Percentiles rank a stretch among this genome's conserved stretches.
These are phyloP conservation scores for Drosophila birchii DNA, from an alignment of 2,888 invertebrate species.

Conservation along the genomic window DNA sequence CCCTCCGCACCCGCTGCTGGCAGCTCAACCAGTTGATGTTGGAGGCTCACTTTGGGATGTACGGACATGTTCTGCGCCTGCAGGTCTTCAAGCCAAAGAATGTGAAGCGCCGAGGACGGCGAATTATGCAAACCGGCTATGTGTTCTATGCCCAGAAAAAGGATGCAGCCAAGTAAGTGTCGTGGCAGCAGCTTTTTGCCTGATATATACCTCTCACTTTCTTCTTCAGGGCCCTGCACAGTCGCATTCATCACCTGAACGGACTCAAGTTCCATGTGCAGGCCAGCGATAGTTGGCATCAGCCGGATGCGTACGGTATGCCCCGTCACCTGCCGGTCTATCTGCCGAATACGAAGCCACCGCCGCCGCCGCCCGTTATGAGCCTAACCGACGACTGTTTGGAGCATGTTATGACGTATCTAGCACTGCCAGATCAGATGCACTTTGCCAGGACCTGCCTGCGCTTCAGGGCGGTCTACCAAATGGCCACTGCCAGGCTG, in stretches of 20 bases:
- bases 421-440: slow-evolving; percentile 59
- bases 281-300: slow-evolving; percentile 66
- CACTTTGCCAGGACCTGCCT: slow-evolving; percentile 62
- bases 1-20: not conserved
- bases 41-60: slow-evolving; percentile 6
- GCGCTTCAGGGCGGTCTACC: slow-evolving; percentile 58
- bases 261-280: slow-evolving; percentile 36
- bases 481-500: slow-evolving; percentile 29
- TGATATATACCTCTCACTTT: not conserved
- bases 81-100: slow-evolving; percentile 7
- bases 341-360: not conserved
- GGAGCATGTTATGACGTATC: slow-evolving; percentile 41
- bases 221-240: slow-evolving; percentile 23
- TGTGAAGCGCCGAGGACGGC: not conserved
- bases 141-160: slow-evolving; percentile 41
- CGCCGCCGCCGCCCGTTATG: slow-evolving; percentile 37
- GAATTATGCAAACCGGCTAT: slow-evolving; percentile 21
- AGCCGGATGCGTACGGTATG: slow-evolving; percentile 49
- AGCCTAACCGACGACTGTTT: slow-evolving; percentile 67
- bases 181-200: not conserved
- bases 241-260: slow-evolving; percentile 35
- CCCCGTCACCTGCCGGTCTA: not conserved
- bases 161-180: slow-evolving; percentile 53
- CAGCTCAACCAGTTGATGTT: slow-evolving; percentile 33
- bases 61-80: slow-evolving; percentile 41